Conservation (phyloP, 2,888 invertebrate species). For the Zaprionus bogoriensis region DNA sequence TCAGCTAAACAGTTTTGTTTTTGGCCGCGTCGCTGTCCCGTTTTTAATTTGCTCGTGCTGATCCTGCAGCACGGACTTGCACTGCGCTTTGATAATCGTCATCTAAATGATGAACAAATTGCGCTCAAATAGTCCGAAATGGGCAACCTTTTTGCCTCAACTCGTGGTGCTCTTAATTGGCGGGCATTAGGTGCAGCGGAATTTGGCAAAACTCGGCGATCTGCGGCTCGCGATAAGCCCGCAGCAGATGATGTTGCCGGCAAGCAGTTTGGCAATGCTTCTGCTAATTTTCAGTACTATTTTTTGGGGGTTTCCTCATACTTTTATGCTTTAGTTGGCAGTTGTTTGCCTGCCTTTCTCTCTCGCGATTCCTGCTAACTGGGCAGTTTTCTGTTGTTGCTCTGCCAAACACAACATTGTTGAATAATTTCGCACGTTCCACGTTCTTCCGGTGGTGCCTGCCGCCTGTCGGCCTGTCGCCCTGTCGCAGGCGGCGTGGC, state of each 20-base stretch:
- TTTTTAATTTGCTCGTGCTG: slow-evolving; percentile 12
- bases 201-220: slow-evolving; percentile 40
- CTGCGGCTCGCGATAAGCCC: slow-evolving; percentile 34
- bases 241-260: slow-evolving; percentile 9
- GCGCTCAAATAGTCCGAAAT: not conserved
- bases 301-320: slow-evolving; percentile 33
- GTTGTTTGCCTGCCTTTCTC: slow-evolving; percentile 11
- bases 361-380: no score
- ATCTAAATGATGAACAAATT: slow-evolving; percentile 51
- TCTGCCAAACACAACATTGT: not conserved
- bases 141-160: slow-evolving; percentile 28
- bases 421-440: slow-evolving; percentile 4
- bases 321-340: slow-evolving; percentile 45
- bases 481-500: slow-evolving; percentile 22
- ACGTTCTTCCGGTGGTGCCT: not conserved
- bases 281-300: slow-evolving; percentile 42
- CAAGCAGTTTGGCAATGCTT: slow-evolving; percentile 11
- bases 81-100: slow-evolving; percentile 44
- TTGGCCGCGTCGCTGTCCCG: not conserved
- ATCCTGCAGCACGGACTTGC: slow-evolving; percentile 12
- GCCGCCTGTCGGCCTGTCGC: slow-evolving; percentile 7
- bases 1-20: slow-evolving; percentile 4
- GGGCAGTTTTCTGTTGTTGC: not conserved
- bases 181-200: slow-evolving; percentile 47
- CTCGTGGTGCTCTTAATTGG: slow-evolving; percentile 39